Base-by-base conservation (phyloP, 2,797 vertebrate species). In the Syngnathus acus region DNA sequence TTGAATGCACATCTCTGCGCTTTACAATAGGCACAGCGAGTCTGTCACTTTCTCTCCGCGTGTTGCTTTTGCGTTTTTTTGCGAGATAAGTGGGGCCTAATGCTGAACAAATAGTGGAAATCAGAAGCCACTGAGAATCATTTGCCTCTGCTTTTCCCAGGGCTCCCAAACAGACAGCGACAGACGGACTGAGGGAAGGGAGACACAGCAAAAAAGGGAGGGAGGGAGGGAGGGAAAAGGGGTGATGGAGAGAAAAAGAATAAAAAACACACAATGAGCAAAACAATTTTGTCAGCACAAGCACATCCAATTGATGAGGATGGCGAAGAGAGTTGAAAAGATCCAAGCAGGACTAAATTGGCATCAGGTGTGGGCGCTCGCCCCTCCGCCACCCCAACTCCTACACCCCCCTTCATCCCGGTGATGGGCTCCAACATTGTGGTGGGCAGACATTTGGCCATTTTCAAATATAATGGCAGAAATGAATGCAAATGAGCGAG, bases 51-150 rank as follows among this genome's bases (percentile, higher is more conserved):
- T 94, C 93, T 91, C 93, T 94, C 93, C 94, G 94, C 94, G 92
- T 95, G 95, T 97, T 98, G 95, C 95, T 95, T 55, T 55, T 55
- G 11, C 9, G 26, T 94, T 96, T 95, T 95, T 94, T 97, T 93
- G 93, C 91, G 92, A 96, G 95, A 97, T 97, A 98, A 99, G 95
- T 98, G 95, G 95, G 55, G 93, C 89, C 95, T 96, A 97, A 96
- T 94, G 94, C 95, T 94, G 95, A 98, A 98, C 97, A 98, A 99
- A 98, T 97, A 98, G 94, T 96, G 94, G 94, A 99, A 98, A 99
- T 97, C 95, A 96, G 95, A 96, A 98, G 95, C 94, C 94, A 99
- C 95, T 99, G 97, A 99, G 97, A 99, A 99, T 95, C 95, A 95
- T 95, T 96, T 94, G 89, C 92, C 88, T 92, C 93, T 91, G 84